Percentiles rank a stretch among this genome's conserved stretches.
These are phyloP conservation scores for Turnix velox DNA, from an alignment of 2,113 vertebrate species.

Conservation along the genomic window DNA sequence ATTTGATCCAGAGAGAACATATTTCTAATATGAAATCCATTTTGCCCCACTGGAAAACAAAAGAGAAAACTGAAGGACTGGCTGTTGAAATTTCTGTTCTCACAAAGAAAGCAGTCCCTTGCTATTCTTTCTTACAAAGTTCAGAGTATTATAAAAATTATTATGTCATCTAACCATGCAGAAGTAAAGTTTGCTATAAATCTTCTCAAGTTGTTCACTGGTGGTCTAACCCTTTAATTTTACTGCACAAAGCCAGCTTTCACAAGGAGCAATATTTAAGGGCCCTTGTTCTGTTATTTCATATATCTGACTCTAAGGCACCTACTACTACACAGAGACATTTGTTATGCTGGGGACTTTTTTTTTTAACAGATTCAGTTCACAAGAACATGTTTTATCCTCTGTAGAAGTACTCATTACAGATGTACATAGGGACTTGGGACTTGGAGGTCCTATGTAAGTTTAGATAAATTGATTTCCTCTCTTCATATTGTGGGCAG, in stretches of 20 bases:
- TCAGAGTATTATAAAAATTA: slow-evolving; percentile 17
- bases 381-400: background rate
- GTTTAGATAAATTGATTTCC: background rate
- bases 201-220: background rate
- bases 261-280: background rate
- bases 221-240: slow-evolving; percentile 18
- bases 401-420: background rate
- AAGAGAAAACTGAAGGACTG: background rate
- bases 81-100: slow-evolving; percentile 18
- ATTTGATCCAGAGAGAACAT: slow-evolving; percentile 37
- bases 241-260: background rate
- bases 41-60: slow-evolving; percentile 7
- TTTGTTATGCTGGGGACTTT: background rate
- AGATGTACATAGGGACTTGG: background rate
- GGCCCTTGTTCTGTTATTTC: background rate
- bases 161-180: background rate
- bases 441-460: background rate
- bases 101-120: background rate
- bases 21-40: slow-evolving; percentile 54
- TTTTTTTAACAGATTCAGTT: background rate
- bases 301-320: background rate
- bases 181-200: slow-evolving; percentile 17
- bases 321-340: background rate
- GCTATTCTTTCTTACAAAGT: slow-evolving; percentile 2
- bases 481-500: background rate